phyloP scores from a whole-genome alignment of 2,113 vertebrate genomes.

The Poecile atricapillus region DNA sequence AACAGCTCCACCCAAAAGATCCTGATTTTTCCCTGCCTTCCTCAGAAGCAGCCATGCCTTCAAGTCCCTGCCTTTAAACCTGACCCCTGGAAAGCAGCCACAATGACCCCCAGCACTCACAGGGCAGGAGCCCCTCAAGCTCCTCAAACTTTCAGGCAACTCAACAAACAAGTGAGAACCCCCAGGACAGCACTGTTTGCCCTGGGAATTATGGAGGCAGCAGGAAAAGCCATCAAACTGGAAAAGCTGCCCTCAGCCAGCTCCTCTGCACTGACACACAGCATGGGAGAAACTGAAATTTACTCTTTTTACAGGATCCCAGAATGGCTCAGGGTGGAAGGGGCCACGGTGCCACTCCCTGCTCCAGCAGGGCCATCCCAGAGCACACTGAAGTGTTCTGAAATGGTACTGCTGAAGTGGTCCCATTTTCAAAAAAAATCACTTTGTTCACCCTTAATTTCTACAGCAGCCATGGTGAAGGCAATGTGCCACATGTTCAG shows the following conservation, averaged over 20 bases:
- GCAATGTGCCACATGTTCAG: fast-evolving
- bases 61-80: neutral
- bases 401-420: neutral
- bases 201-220: neutral
- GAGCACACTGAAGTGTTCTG: neutral
- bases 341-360: neutral
- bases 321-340: neutral
- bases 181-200: neutral
- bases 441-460: neutral
- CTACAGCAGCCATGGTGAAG: neutral
- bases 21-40: neutral
- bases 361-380: neutral
- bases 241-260: neutral
- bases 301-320: neutral
- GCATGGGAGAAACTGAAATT: fast-evolving
- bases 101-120: neutral
- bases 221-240: neutral
- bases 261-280: neutral
- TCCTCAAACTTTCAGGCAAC: neutral
- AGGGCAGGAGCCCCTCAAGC: neutral
- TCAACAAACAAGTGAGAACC: neutral
- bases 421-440: neutral
- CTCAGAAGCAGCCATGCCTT: neutral
- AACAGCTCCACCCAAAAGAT: neutral
- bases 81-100: neutral